These are phyloP conservation scores for Scophthalmus maximus DNA, from an alignment of 2,113 vertebrate species.

Conservation along the genomic window DNA sequence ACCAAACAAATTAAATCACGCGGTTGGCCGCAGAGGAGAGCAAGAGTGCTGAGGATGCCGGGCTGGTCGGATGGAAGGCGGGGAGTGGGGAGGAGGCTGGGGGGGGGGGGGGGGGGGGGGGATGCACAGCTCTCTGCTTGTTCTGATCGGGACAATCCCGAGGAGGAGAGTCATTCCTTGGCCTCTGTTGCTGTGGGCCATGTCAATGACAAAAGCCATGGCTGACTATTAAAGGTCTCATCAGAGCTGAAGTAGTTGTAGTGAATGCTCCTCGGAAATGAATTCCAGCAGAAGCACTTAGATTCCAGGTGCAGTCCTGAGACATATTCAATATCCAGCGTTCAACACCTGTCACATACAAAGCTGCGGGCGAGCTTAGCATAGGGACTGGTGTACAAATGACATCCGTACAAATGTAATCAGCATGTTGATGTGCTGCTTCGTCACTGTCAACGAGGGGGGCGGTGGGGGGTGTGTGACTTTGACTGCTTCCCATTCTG, in stretches of 20 bases:
- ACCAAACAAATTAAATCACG: conserved; percentile 87
- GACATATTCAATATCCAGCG: too few relatives aligned
- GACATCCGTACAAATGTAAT: conserved; percentile 13
- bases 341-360: too few relatives aligned
- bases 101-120: conserved; percentile 29
- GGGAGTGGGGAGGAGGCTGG: background rate
- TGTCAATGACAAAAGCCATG: conserved; percentile 32
- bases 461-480: too few relatives aligned
- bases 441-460: conserved; percentile 32
- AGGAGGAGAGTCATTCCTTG: conserved; percentile 75
- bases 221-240: conserved; percentile 46
- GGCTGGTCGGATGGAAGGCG: conserved; percentile 41
- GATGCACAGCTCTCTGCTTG: conserved; percentile 50
- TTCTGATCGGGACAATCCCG: conserved; percentile 71
- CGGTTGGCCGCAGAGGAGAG: conserved; percentile 66
- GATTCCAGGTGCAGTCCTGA: too few relatives aligned
- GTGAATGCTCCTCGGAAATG: too few relatives aligned
- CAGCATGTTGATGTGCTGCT: conserved; percentile 19
- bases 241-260: conserved; percentile 25
- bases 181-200: conserved; percentile 34
- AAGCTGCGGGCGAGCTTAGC: background rate
- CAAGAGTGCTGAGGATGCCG: conserved; percentile 62
- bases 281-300: too few relatives aligned
- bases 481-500: conserved; percentile 46
- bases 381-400: background rate